Conservation (phyloP, 2,797 vertebrate genomes). For the Anguilla megastoma region DNA sequence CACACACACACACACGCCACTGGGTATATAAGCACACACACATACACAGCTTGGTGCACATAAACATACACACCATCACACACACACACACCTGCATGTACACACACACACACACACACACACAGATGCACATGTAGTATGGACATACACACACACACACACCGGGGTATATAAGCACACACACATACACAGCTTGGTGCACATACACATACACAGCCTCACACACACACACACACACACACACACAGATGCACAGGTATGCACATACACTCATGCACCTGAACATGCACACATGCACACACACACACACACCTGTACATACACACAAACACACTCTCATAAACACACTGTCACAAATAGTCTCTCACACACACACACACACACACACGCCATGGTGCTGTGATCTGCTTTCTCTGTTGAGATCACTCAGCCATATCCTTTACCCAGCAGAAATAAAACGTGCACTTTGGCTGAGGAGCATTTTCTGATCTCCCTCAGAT, state of each 20-base stretch:
- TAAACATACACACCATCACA: not conserved
- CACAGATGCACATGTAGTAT: not conserved
- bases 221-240: not conserved
- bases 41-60: not conserved
- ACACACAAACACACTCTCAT: not conserved
- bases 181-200: not conserved
- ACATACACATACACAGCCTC: not conserved
- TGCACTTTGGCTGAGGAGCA: not conserved
- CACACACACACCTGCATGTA: not conserved
- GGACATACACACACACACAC: not conserved
- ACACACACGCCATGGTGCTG: not conserved
- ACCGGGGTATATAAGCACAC: not conserved
- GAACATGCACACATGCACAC: not conserved
- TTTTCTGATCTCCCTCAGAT: not conserved
- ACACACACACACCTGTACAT: not conserved
- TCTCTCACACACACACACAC: not conserved
- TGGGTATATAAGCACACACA: not conserved
- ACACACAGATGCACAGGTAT: not conserved
- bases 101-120: not conserved
- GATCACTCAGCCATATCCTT: not conserved
- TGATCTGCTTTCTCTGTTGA: not conserved
- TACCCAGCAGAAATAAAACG: not conserved
- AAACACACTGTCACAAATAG: not conserved
- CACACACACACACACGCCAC: not conserved
- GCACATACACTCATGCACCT: slow-evolving; percentile 27